phyloP scores from a whole-genome alignment of 2,888 invertebrate species.

The Euplagia quadripunctaria region DNA sequence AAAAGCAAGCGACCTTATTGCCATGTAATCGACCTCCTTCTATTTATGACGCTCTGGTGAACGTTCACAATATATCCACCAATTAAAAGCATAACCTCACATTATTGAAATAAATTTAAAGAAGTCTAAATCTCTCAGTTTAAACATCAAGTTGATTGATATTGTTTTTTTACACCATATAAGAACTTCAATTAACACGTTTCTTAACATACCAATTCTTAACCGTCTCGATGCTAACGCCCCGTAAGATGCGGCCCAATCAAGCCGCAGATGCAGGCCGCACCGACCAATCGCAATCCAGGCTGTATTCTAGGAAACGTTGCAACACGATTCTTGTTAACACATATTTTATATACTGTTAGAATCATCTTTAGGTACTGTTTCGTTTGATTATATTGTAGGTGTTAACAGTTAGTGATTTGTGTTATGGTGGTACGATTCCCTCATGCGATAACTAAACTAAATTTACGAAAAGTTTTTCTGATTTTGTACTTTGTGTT shows the following conservation, averaged over 20 bases:
- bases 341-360: neutral
- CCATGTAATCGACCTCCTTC: no score
- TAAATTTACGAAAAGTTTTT: neutral
- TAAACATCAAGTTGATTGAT: no score
- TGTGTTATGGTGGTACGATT: neutral
- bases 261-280: conserved; percentile 25
- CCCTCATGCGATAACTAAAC: neutral
- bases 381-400: neutral
- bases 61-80: no score
- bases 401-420: neutral
- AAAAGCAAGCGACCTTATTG: no score
- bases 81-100: no score
- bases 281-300: conserved; percentile 44
- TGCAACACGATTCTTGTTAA: conserved; percentile 2
- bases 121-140: no score
- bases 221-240: conserved; percentile 35
- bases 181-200: neutral
- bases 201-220: neutral
- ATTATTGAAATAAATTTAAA: no score
- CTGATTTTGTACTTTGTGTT: no score
- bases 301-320: conserved; percentile 39
- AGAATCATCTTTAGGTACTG: conserved; percentile 1
- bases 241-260: conserved; percentile 51
- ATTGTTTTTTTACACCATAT: neutral
- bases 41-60: no score